These are phyloP conservation scores for Brachystomella parvula DNA, from an alignment of 1,140 invertebrate species.

Conservation along the genomic window DNA sequence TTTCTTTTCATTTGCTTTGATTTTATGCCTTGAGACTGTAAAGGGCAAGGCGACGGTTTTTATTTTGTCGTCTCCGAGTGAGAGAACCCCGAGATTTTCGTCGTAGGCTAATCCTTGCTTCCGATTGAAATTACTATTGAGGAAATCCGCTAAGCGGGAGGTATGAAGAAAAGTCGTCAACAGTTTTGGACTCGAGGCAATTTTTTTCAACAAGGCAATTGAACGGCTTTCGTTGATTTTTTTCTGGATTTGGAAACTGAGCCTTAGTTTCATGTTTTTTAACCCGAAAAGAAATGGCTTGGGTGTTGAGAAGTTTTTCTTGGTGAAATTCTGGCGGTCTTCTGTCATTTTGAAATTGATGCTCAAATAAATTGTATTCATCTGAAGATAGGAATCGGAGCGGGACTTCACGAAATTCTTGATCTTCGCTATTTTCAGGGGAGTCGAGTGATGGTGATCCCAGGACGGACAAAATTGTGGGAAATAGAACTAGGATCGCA, in stretches of 20 bases:
- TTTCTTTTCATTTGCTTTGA: not conserved
- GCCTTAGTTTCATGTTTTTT: not conserved
- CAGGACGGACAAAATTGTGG: not conserved
- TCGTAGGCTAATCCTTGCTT: not conserved
- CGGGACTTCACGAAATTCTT: not conserved
- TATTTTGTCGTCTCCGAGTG: not conserved
- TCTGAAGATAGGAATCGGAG: not conserved
- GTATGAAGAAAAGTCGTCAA: constrained; percentile 19
- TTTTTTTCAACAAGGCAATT: constrained; percentile 21
- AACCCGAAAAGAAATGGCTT: not conserved
- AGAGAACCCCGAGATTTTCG: not conserved
- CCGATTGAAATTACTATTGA: not conserved
- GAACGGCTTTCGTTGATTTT: not conserved
- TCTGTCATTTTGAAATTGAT: not conserved
- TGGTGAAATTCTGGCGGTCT: not conserved
- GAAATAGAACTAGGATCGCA: constrained; percentile 19
- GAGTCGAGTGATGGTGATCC: not conserved
- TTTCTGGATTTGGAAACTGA: not conserved
- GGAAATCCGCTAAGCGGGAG: not conserved
- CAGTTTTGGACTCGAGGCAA: not conserved
- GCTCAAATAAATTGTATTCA: constrained; percentile 1
- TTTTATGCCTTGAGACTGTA: no score
- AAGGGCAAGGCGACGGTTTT: not conserved
- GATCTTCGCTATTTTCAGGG: not conserved
- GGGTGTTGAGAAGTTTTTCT: not conserved